These are phyloP conservation scores for Drosophila tristis DNA, from an alignment of 1,140 invertebrate species.

Conservation along the genomic window DNA sequence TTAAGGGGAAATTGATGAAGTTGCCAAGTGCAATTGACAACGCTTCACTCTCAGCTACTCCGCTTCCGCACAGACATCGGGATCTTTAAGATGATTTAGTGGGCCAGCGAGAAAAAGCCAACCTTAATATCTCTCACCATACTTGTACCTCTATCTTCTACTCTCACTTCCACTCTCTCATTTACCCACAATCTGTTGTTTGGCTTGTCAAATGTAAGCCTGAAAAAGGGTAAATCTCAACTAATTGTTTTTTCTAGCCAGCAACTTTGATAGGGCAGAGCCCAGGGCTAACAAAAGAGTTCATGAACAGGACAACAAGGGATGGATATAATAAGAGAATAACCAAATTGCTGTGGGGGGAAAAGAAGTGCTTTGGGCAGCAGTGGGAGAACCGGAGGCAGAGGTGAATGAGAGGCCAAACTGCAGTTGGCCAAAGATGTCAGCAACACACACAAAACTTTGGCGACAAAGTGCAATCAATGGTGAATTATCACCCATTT, in stretches of 20 bases:
- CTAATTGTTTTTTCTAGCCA: conserved; percentile 69
- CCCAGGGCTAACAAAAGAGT: conserved; percentile 25
- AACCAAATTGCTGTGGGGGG: conserved; percentile 52
- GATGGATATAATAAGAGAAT: conserved; percentile 62
- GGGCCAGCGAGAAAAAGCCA: neutral
- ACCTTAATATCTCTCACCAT: too few species aligned
- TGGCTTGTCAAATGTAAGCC: conserved; percentile 10
- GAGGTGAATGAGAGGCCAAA: conserved; percentile 56
- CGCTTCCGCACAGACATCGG: neutral
- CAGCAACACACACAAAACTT: conserved; percentile 74
- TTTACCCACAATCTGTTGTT: conserved; percentile 32
- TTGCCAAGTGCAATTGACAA: conserved; percentile 77
- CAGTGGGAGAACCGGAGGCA: neutral
- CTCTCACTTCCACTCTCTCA: neutral
- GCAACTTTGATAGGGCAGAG: conserved; percentile 18
- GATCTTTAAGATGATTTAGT: conserved; percentile 51
- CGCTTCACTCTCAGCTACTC: conserved; percentile 15
- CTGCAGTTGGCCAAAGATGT: conserved; percentile 78
- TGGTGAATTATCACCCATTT: conserved; percentile 82
- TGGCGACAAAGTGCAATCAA: conserved; percentile 81
- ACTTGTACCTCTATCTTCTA: conserved; percentile 3
- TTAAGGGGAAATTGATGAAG: conserved; percentile 78
- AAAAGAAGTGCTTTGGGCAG: conserved; percentile 4
- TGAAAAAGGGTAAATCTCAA: conserved; percentile 54
- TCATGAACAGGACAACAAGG: conserved; percentile 25